A percentile compares a stretch with the other conserved stretches of the same genome.
Conservation (phyloP, 1,140 invertebrate species). For the Neelides sp. region DNA sequence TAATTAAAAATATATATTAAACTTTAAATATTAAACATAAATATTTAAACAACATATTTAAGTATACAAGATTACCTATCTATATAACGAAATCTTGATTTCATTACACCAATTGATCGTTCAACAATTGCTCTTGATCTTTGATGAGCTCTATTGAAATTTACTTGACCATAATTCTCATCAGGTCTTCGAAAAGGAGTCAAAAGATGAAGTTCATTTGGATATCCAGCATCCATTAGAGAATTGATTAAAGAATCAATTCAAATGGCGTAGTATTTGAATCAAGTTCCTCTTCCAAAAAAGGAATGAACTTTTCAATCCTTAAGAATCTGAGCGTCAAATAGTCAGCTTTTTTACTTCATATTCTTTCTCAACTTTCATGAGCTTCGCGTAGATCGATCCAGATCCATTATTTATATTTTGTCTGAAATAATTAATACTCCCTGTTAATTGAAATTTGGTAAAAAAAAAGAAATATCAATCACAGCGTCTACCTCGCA, state of each 20-base stretch:
- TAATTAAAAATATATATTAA: neutral
- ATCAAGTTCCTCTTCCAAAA: slow-evolving; percentile 96
- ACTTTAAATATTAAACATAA: too few species aligned
- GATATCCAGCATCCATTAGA: too few species aligned
- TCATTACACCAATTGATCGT: neutral
- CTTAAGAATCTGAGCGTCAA: slow-evolving; percentile 80
- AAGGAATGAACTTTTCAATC: slow-evolving; percentile 94
- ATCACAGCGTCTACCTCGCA: slow-evolving; percentile 80
- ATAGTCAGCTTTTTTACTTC: slow-evolving; percentile 83
- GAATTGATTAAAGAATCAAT: too few species aligned
- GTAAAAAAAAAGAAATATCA: slow-evolving; percentile 97
- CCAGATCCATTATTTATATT: slow-evolving; percentile 19
- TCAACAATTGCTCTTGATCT: neutral
- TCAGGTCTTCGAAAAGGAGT: too few species aligned
- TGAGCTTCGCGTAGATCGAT: slow-evolving; percentile 81
- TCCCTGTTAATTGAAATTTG: slow-evolving; percentile 87
- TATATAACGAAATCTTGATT: neutral
- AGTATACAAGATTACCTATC: neutral
- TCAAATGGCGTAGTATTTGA: slow-evolving; percentile 90
- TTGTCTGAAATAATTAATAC: slow-evolving; percentile 24
- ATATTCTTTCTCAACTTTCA: slow-evolving; percentile 80
- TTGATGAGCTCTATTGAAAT: neutral
- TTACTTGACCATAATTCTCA: neutral
- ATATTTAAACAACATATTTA: too few species aligned
- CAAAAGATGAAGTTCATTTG: too few species aligned